Conservation (phyloP, 2,888 invertebrate genomes). For the Penaeus monodon region DNA sequence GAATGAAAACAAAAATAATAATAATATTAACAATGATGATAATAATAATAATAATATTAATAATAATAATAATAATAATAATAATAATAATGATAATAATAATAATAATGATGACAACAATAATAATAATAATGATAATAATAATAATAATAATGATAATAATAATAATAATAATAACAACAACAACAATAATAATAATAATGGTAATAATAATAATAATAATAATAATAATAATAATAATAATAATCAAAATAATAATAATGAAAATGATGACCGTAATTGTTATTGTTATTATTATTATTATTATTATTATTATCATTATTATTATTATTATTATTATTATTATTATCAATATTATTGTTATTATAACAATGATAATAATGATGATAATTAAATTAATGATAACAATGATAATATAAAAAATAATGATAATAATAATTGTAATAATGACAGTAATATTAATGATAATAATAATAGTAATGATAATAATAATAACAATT, state of each 20-base stretch:
- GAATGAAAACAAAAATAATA: too few relatives aligned
- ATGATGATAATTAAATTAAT: not conserved
- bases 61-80: conserved; percentile 21
- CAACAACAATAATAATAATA: conserved; percentile 3
- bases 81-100: conserved; percentile 6
- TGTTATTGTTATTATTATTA: not conserved
- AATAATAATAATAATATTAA: conserved; percentile 19
- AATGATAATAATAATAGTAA: conserved; percentile 1
- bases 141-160: conserved; percentile 18
- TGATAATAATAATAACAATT: conserved; percentile 2
- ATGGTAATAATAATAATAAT: conserved; percentile 9
- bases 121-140: conserved; percentile 13
- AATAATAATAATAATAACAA: conserved; percentile 12
- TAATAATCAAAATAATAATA: conserved; percentile 18
- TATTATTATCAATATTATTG: not conserved
- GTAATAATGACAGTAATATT: not conserved
- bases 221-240: conserved; percentile 9
- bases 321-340: not conserved
- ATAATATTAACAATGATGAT: not conserved
- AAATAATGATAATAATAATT: conserved; percentile 4
- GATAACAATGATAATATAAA: not conserved
- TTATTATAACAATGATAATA: not conserved
- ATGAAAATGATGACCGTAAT: not conserved
- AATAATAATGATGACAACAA: not conserved
- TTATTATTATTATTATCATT: not conserved